Conservation (phyloP, 2,888 invertebrate genomes). For the Aphrophora alni region DNA sequence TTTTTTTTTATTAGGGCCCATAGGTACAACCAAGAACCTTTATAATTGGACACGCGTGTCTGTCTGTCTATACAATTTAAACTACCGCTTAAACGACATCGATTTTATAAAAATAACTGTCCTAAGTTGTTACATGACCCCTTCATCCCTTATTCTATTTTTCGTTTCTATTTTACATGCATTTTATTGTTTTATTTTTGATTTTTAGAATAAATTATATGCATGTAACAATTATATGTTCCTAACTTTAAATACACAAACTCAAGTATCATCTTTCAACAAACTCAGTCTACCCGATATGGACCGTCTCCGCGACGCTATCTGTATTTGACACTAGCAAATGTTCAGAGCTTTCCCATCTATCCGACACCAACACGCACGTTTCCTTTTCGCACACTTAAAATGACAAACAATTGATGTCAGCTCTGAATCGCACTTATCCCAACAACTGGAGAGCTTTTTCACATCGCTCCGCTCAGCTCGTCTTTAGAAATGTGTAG, state of each 20-base stretch:
- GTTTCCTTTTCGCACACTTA: slow-evolving; percentile 5
- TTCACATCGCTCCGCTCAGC: background rate
- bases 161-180: too few relatives aligned
- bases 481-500: background rate
- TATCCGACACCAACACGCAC: background rate
- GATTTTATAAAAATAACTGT: too few relatives aligned
- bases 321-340: background rate
- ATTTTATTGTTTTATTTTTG: too few relatives aligned
- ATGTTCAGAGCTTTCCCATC: background rate
- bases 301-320: background rate
- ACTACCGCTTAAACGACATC: too few relatives aligned
- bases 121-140: too few relatives aligned
- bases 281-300: background rate
- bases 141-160: too few relatives aligned
- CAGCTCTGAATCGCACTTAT: background rate
- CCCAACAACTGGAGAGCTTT: background rate
- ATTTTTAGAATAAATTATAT: too few relatives aligned
- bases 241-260: background rate
- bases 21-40: too few relatives aligned
- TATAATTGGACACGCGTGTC: too few relatives aligned
- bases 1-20: too few relatives aligned
- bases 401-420: slow-evolving; percentile 9
- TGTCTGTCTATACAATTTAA: too few relatives aligned
- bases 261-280: background rate
- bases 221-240: too few relatives aligned